Conservation (phyloP, 2,888 invertebrate genomes). For the Xiphydria camelus region DNA sequence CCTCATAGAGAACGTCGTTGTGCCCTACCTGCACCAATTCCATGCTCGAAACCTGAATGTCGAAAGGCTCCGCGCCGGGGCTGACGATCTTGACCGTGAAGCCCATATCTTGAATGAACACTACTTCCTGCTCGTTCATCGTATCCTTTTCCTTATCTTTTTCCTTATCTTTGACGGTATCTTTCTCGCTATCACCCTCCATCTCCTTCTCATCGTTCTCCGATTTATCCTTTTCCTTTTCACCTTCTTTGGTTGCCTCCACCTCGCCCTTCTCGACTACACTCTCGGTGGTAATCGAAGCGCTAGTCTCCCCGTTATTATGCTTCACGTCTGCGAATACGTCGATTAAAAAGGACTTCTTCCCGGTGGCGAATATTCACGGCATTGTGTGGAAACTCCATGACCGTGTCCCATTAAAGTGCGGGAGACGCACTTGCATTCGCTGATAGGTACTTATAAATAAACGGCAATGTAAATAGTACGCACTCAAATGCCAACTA, state of each 20-base stretch:
- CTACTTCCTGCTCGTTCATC: slow-evolving; percentile 72
- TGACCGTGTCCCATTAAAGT: slow-evolving; percentile 7
- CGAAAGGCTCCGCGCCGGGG: slow-evolving; percentile 88
- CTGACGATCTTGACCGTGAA: slow-evolving; percentile 93
- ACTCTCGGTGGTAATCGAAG: slow-evolving; percentile 31
- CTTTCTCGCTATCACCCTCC: slow-evolving; percentile 25
- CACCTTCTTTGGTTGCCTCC: slow-evolving; percentile 56
- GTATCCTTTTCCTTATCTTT: slow-evolving; percentile 61
- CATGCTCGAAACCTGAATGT: slow-evolving; percentile 96
- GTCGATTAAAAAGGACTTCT: too few relatives aligned
- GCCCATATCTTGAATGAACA: slow-evolving; percentile 88
- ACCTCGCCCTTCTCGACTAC: slow-evolving; percentile 58
- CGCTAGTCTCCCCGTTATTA: slow-evolving; percentile 27
- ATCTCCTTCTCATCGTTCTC: slow-evolving; percentile 22
- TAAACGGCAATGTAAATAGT: slow-evolving; percentile 56
- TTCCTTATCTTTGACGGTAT: slow-evolving; percentile 42
- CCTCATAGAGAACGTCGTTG: neutral
- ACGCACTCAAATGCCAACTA: slow-evolving; percentile 52
- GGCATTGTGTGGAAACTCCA: too few relatives aligned
- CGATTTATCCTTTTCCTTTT: slow-evolving; percentile 44
- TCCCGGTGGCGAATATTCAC: too few relatives aligned
- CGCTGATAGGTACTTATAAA: slow-evolving; percentile 50
- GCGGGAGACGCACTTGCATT: slow-evolving; percentile 36
- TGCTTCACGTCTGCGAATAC: slow-evolving; percentile 35
- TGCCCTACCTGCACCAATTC: slow-evolving; percentile 77